Percentiles rank a stretch among this genome's conserved stretches.
These are phyloP conservation scores for Ianthella basta DNA, from an alignment of 37 sponge, comb jelly and placozoan species.

Conservation along the genomic window DNA sequence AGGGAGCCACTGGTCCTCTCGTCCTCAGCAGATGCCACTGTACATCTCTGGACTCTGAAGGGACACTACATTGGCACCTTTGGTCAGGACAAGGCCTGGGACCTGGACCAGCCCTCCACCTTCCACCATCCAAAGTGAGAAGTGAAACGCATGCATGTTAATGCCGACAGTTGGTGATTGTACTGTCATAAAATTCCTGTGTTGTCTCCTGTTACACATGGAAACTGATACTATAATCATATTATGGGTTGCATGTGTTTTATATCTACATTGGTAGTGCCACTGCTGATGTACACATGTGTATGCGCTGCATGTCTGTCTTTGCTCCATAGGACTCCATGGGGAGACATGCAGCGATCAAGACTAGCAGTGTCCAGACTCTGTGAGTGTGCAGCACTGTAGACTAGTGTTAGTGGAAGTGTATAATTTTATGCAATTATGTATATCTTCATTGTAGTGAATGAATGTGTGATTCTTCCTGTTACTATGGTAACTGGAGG, in stretches of 20 bases:
- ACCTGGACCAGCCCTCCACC: slow-evolving; percentile 45
- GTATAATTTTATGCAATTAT: neutral
- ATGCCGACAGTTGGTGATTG: neutral
- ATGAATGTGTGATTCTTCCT: too few relatives aligned
- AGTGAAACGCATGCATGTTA: neutral
- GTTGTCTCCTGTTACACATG: too few relatives aligned
- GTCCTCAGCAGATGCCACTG: slow-evolving; percentile 83
- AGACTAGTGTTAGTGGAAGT: neutral
- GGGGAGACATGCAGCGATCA: slow-evolving; percentile 22
- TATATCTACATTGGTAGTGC: too few relatives aligned
- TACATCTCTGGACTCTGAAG: slow-evolving; percentile 84
- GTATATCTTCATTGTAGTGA: neutral
- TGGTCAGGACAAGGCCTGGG: slow-evolving; percentile 82
- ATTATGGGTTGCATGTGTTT: too few relatives aligned
- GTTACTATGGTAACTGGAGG: too few relatives aligned
- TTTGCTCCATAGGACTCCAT: slow-evolving; percentile 24
- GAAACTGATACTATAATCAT: too few relatives aligned
- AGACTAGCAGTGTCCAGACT: neutral
- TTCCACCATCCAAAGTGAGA: slow-evolving; percentile 74
- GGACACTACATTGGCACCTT: slow-evolving; percentile 94
- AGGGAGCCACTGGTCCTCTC: slow-evolving; percentile 68
- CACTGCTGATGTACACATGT: neutral
- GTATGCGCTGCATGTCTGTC: neutral
- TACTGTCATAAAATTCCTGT: too few relatives aligned
- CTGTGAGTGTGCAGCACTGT: neutral